A percentile compares a stretch with the other conserved stretches of the same genome.
These are phyloP conservation scores for Podarcis siculus DNA, from an alignment of 2,797 vertebrate species.

Conservation along the genomic window DNA sequence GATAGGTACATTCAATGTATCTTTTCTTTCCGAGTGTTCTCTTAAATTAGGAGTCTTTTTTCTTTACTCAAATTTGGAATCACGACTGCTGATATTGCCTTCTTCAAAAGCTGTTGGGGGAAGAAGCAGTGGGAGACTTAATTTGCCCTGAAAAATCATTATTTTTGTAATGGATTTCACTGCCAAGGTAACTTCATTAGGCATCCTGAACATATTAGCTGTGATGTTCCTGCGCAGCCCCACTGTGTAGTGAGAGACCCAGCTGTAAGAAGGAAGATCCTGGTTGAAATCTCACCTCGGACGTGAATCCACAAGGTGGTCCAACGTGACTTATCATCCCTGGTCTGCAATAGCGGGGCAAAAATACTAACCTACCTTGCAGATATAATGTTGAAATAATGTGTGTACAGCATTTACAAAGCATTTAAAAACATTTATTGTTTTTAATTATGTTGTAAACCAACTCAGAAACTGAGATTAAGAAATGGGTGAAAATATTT, in stretches of 20 bases:
- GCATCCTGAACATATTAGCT: not conserved
- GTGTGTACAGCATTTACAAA: not conserved
- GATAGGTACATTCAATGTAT: conserved; percentile 36
- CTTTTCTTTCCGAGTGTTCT: conserved; percentile 40
- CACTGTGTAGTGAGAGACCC: not conserved
- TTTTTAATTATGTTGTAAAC: not conserved
- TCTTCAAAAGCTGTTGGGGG: not conserved
- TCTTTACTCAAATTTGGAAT: not conserved
- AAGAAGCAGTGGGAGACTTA: not conserved
- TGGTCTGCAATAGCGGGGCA: not conserved
- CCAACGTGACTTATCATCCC: not conserved
- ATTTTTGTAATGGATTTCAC: not conserved
- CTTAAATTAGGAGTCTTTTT: not conserved
- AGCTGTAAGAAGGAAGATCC: not conserved
- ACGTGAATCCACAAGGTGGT: not conserved
- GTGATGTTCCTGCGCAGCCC: not conserved
- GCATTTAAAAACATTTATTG: not conserved
- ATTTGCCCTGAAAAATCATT: not conserved
- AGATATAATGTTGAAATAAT: not conserved
- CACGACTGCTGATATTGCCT: not conserved
- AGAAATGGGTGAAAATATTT: not conserved
- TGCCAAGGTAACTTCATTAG: not conserved
- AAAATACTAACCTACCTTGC: not conserved
- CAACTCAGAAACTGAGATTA: no score
- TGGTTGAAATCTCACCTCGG: not conserved